Evolutionary conservation across 1,140 invertebrate species (phyloP).

Genomic region (Procambarus virginalis): DNA sequence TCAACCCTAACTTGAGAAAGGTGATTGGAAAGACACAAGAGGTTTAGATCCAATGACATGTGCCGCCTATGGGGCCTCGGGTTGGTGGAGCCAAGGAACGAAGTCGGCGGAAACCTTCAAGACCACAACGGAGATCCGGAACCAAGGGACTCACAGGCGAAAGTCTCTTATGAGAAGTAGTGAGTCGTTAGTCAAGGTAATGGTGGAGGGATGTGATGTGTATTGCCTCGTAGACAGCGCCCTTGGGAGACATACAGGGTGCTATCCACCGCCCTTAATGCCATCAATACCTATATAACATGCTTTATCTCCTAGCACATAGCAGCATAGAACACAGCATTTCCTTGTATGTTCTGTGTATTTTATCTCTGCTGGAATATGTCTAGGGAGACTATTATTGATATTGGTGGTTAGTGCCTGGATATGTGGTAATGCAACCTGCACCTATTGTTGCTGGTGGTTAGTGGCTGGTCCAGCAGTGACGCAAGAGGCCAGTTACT

Average conservation of each 20-base stretch:
- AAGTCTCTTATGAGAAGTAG: not conserved
- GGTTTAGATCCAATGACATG: no score
- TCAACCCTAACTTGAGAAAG: not conserved
- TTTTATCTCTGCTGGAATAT: no score
- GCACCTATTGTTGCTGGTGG: no score
- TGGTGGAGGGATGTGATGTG: not conserved
- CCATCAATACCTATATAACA: not conserved
- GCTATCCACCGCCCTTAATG: not conserved
- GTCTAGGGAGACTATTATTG: no score
- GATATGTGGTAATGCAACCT: no score
- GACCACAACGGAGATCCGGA: no score
- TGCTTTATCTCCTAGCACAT: no score
- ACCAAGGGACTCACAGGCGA: not conserved
- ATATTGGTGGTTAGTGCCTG: no score
- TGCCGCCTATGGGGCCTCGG: not conserved
- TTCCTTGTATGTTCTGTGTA: no score
- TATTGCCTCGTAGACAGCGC: not conserved
- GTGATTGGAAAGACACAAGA: not conserved
- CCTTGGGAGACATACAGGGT: not conserved
- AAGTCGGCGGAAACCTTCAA: not conserved
- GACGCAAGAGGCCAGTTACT: no score
- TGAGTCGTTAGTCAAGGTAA: slow-evolving; percentile 10
- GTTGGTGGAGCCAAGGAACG: not conserved
- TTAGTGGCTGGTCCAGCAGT: no score
- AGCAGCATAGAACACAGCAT: no score